phyloP scores from a whole-genome alignment of 2,797 vertebrate genomes.

The Vespertilio murinus region DNA sequence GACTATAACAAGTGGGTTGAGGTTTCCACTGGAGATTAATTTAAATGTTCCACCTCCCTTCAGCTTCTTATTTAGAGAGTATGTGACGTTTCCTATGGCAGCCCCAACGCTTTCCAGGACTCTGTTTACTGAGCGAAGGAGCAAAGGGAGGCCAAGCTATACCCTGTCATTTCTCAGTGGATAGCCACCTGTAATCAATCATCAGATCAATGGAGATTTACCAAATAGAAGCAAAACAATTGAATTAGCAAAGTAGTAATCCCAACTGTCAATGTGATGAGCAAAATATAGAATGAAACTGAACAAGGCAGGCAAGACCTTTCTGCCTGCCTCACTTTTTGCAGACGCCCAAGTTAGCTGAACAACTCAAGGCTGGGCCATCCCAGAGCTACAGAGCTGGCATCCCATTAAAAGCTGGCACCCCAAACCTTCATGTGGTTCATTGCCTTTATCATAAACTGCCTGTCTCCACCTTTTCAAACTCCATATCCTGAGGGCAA shows the following conservation, averaged over 20 bases:
- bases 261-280: conserved; percentile 59
- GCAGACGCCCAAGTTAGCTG: neutral
- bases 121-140: conserved; percentile 53
- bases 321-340: neutral
- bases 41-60: conserved; percentile 65
- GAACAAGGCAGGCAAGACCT: neutral
- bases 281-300: conserved; percentile 4
- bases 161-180: conserved; percentile 18
- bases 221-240: conserved; percentile 6
- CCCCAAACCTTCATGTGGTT: neutral
- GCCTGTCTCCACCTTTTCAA: neutral
- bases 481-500: neutral
- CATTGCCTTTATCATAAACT: neutral
- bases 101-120: conserved; percentile 48
- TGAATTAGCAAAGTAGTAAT: conserved; percentile 66
- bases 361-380: too few relatives aligned
- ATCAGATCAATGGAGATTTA: conserved; percentile 53
- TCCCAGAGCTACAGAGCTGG: neutral
- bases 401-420: neutral
- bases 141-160: conserved; percentile 5
- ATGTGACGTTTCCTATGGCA: conserved; percentile 35
- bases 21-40: conserved; percentile 69
- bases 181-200: conserved; percentile 70
- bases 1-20: conserved; percentile 58
- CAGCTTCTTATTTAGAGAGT: conserved; percentile 36